Base-by-base conservation (phyloP, 2,797 vertebrate genomes). In the Myotis daubentonii region DNA sequence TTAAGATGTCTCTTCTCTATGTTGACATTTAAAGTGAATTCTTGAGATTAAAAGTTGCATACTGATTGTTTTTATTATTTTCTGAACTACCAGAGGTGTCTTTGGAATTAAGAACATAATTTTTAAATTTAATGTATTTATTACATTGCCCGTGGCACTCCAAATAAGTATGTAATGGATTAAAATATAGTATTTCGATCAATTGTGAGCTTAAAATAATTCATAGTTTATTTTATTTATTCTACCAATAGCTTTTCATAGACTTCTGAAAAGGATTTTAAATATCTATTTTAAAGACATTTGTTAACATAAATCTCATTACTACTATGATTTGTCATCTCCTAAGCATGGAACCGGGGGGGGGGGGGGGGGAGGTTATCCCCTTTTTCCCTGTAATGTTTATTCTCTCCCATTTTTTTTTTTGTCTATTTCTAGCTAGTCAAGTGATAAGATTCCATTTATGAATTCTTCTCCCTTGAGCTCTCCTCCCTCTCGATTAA, bases 51-150 rank as follows among this genome's bases (percentile, higher is more conserved):
- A 87, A 97, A 84, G 47, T 86, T 80, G 41, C 41, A 94, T 95
- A 92, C 91, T 97, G 97, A 97, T 96, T 93, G 92, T 92, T 75
- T 74, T 95, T 53, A 66, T 38, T 60, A 81, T 85, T 94, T 95
- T 87, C n/a, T 91, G 78, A 94, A 88, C 30, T 89, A 62, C 41
- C 89, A 79, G 62, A 92, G 30, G 41, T 94, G 66, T 41, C 22
- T 88, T 79, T 36, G 16, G 17, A 93, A 76, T 89, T 92, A 92
- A 71, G 28, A 97, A 89, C 68, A 76, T 5, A 79, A 4, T 72
- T 57, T 0, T 55, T 78, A 11, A 49, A 49, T 87, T 92, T 87
- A 76, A 88, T 74, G 28, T 2, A 38, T 16, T 92, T 44, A 79
- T 84, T 60, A 62, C 70, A 81, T 62, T 90, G 80, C 75, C 83